phyloP scores from a whole-genome alignment of 2,888 invertebrate species.

The Cheilosia variabilis region DNA sequence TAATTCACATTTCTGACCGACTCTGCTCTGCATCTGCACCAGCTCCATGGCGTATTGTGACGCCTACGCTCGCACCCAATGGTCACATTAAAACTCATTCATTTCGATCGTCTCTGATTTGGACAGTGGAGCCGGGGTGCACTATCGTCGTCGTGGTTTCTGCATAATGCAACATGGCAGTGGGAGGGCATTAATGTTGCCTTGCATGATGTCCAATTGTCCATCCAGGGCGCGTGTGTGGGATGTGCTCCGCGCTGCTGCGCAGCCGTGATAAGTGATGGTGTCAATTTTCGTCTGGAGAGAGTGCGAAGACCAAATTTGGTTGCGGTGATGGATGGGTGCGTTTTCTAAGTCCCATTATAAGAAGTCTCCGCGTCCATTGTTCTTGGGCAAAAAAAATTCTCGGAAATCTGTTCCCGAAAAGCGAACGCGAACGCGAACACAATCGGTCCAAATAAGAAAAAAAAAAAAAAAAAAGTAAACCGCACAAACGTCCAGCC shows the following conservation, averaged over 20 bases:
- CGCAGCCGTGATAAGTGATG: slow-evolving; percentile 68
- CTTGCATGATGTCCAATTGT: slow-evolving; percentile 66
- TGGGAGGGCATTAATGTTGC: slow-evolving; percentile 75
- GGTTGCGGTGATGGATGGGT: slow-evolving; percentile 68
- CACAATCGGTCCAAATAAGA: background rate
- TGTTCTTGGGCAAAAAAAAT: slow-evolving; percentile 42
- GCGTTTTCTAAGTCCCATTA: slow-evolving; percentile 50
- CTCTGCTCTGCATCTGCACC: slow-evolving; percentile 3
- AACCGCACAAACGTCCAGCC: slow-evolving; percentile 15
- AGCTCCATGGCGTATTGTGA: slow-evolving; percentile 45
- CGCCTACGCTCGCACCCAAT: slow-evolving; percentile 66
- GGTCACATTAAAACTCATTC: slow-evolving; percentile 74
- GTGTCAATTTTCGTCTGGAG: slow-evolving; percentile 70
- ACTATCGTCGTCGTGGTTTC: slow-evolving; percentile 41
- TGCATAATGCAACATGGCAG: slow-evolving; percentile 67
- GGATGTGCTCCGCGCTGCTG: slow-evolving; percentile 45
- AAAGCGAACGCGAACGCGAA: background rate
- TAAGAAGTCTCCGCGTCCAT: slow-evolving; percentile 24
- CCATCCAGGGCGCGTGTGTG: slow-evolving; percentile 55
- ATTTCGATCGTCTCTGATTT: slow-evolving; percentile 64
- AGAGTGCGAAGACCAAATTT: slow-evolving; percentile 52
- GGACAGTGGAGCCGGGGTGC: slow-evolving; percentile 60
- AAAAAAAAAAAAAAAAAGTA: background rate
- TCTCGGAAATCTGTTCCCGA: slow-evolving; percentile 46
- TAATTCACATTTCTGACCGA: slow-evolving; percentile 25